Conservation (phyloP, 2,888 invertebrate species). For the Noctua pronuba region DNA sequence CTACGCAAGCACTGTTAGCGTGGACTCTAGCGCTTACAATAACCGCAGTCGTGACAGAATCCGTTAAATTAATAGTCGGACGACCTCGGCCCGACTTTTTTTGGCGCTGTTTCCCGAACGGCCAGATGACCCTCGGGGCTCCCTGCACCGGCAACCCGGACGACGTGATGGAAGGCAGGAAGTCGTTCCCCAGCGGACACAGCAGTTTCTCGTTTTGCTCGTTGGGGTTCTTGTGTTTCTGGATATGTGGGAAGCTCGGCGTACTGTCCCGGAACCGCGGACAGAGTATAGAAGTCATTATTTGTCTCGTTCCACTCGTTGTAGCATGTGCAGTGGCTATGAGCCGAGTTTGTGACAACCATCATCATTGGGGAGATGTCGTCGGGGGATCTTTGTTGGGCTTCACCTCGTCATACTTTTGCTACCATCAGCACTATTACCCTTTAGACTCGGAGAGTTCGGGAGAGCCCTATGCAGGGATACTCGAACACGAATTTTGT, state of each 20-base stretch:
- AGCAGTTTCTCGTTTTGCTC: constrained; percentile 95
- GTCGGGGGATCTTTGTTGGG: constrained; percentile 93
- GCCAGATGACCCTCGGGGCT: constrained; percentile 85
- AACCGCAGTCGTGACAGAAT: constrained; percentile 92
- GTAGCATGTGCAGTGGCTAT: constrained; percentile 92
- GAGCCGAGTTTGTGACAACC: constrained; percentile 95
- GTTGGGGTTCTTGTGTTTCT: constrained; percentile 93
- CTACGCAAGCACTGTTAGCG: constrained; percentile 82
- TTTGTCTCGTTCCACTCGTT: constrained; percentile 91
- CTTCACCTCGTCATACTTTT: constrained; percentile 90
- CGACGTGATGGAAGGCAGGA: constrained; percentile 93
- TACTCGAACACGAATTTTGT: constrained; percentile 52
- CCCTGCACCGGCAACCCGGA: constrained; percentile 91
- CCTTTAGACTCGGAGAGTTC: constrained; percentile 71
- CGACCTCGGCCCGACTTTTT: constrained; percentile 96
- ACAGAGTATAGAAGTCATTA: constrained; percentile 90
- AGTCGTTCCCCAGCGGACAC: constrained; percentile 97
- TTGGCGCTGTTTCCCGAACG: constrained; percentile 95
- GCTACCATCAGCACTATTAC: constrained; percentile 93
- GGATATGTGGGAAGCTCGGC: constrained; percentile 92
- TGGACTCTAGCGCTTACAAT: constrained; percentile 91
- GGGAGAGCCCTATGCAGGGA: constrained; percentile 66
- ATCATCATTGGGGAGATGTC: constrained; percentile 97
- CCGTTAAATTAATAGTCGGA: constrained; percentile 91
- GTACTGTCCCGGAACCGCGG: constrained; percentile 91